phyloP scores from a whole-genome alignment of 2,888 invertebrate genomes.

The Ochropacha duplaris region DNA sequence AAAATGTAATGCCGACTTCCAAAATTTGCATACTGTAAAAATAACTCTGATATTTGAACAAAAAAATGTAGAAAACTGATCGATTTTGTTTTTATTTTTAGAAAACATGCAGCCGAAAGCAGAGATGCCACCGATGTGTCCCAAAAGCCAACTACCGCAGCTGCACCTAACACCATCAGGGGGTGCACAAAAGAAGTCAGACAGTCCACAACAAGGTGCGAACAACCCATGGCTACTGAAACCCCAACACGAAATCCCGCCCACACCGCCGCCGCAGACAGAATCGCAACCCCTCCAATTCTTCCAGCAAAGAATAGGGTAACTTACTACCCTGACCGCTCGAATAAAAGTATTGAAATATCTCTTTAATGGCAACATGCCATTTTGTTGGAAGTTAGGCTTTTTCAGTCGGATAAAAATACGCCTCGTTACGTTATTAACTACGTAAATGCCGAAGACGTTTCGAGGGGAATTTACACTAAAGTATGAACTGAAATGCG shows the following conservation, averaged over 20 bases:
- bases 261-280: constrained; percentile 71
- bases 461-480: constrained; percentile 40
- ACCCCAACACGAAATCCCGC: constrained; percentile 71
- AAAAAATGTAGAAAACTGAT: constrained; percentile 7
- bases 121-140: constrained; percentile 64
- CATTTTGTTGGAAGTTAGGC: constrained; percentile 65
- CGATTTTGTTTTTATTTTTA: constrained; percentile 28
- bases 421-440: constrained; percentile 54
- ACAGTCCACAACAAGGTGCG: constrained; percentile 39
- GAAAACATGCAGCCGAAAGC: constrained; percentile 72
- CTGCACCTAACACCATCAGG: constrained; percentile 69
- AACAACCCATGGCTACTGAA: constrained; percentile 66
- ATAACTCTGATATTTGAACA: not conserved
- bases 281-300: constrained; percentile 60
- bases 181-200: constrained; percentile 51
- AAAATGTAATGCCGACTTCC: not conserved
- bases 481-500: constrained; percentile 39
- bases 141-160: constrained; percentile 58
- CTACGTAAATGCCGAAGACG: constrained; percentile 55
- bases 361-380: constrained; percentile 70
- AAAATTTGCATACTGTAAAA: too few species aligned
- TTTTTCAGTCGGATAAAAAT: constrained; percentile 68
- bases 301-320: constrained; percentile 72
- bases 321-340: constrained; percentile 38
- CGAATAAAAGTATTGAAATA: constrained; percentile 43